Conservation (phyloP, 2,888 invertebrate species). For the Ferdinandea cuprea region DNA sequence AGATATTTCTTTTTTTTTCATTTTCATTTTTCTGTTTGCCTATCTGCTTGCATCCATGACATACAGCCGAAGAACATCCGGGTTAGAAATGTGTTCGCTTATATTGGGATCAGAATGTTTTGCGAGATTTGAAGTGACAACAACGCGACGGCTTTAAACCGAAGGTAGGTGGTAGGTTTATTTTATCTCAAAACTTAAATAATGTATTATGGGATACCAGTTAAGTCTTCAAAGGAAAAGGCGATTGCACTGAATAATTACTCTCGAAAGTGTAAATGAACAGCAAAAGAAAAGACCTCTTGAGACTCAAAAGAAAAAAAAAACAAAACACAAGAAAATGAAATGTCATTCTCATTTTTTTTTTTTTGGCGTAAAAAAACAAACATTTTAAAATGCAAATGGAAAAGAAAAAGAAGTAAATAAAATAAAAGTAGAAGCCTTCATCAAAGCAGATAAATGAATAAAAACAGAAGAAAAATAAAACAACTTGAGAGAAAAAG, state of each 20-base stretch:
- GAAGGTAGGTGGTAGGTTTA: background rate
- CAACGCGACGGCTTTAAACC: slow-evolving; percentile 34
- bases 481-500: slow-evolving; percentile 9
- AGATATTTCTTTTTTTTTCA: slow-evolving; percentile 16
- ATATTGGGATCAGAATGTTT: slow-evolving; percentile 17
- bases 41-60: slow-evolving; percentile 41
- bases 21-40: background rate
- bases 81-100: slow-evolving; percentile 23
- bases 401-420: background rate
- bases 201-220: background rate
- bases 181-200: too few species aligned
- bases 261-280: slow-evolving; percentile 18
- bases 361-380: background rate
- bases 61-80: slow-evolving; percentile 45
- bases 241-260: slow-evolving; percentile 40
- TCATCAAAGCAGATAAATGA: slow-evolving; percentile 1
- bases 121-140: slow-evolving; percentile 1
- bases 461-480: background rate
- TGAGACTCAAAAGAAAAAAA: background rate
- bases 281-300: slow-evolving; percentile 11
- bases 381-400: slow-evolving; percentile 25
- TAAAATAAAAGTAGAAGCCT: slow-evolving; percentile 2
- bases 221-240: background rate
- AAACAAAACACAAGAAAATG: background rate
- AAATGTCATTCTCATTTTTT: slow-evolving; percentile 30